These are phyloP conservation scores for Prunella himalayana DNA, from an alignment of 2,113 vertebrate species.

Conservation along the genomic window DNA sequence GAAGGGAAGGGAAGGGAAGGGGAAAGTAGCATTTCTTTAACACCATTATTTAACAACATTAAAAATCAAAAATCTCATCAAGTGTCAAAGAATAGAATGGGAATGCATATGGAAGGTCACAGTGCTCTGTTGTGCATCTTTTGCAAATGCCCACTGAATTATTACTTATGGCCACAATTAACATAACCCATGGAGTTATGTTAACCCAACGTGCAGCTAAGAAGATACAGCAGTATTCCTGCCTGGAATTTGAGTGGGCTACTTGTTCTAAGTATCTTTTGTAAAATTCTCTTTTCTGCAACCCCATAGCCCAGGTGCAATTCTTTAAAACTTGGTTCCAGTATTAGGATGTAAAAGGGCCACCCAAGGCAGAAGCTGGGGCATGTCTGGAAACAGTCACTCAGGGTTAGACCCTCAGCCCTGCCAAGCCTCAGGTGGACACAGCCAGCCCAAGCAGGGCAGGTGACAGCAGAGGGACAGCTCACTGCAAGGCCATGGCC, in stretches of 20 bases:
- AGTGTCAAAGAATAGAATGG: background rate
- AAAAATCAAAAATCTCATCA: background rate
- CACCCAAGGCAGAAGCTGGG: background rate
- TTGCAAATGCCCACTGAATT: background rate
- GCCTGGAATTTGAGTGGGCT: background rate
- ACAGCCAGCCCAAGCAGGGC: background rate
- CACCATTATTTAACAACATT: background rate
- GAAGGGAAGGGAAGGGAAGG: too few relatives aligned
- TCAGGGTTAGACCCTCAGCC: background rate
- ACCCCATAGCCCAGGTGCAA: accelerated
- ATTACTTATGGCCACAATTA: background rate
- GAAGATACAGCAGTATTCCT: background rate
- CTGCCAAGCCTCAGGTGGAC: accelerated
- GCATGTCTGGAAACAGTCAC: background rate
- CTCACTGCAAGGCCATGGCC: background rate
- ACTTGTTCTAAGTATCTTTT: background rate
- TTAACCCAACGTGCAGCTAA: background rate
- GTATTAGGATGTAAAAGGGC: background rate
- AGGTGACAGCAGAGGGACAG: background rate
- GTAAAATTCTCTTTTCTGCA: background rate
- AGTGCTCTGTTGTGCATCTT: background rate
- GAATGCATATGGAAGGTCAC: background rate
- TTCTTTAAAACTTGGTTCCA: background rate
- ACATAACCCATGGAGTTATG: accelerated
- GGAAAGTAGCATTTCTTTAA: background rate